phyloP scores from a whole-genome alignment of 1,140 invertebrate genomes.

The Drosophila dunni region DNA sequence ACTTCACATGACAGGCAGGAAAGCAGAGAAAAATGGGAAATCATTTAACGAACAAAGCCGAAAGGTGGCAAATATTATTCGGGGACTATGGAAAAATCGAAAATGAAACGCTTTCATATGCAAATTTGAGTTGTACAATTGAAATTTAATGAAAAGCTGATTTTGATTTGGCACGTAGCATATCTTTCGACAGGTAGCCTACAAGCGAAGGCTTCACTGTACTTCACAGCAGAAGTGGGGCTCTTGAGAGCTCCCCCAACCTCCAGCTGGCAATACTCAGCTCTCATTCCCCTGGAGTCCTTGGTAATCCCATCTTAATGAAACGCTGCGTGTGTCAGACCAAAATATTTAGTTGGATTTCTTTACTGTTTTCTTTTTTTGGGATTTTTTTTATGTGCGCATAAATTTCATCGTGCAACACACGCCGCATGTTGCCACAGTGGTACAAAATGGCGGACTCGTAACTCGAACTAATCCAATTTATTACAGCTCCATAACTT shows the following conservation, averaged over 20 bases:
- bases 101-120: conserved; percentile 76
- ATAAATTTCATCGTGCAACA: conserved; percentile 52
- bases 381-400: conserved; percentile 47
- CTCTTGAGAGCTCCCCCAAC: conserved; percentile 36
- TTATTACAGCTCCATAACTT: conserved; percentile 84
- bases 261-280: not conserved
- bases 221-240: conserved; percentile 58
- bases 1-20: conserved; percentile 59
- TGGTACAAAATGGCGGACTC: conserved; percentile 75
- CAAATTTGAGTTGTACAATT: conserved; percentile 66
- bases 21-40: conserved; percentile 59
- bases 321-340: conserved; percentile 60
- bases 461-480: conserved; percentile 83
- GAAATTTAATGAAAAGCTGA: conserved; percentile 64
- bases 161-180: conserved; percentile 80
- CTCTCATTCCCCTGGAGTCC: not conserved
- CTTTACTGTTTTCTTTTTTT: conserved; percentile 25
- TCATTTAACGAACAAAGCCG: conserved; percentile 63
- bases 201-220: conserved; percentile 18
- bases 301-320: conserved; percentile 72
- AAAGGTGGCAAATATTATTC: conserved; percentile 77
- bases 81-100: conserved; percentile 32
- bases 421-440: conserved; percentile 39
- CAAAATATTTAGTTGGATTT: conserved; percentile 58
- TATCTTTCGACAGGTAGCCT: conserved; percentile 27